Percentiles rank a stretch among this genome's conserved stretches.
Conservation (phyloP, 2,888 invertebrate genomes). For the Himalopsyche japonica region DNA sequence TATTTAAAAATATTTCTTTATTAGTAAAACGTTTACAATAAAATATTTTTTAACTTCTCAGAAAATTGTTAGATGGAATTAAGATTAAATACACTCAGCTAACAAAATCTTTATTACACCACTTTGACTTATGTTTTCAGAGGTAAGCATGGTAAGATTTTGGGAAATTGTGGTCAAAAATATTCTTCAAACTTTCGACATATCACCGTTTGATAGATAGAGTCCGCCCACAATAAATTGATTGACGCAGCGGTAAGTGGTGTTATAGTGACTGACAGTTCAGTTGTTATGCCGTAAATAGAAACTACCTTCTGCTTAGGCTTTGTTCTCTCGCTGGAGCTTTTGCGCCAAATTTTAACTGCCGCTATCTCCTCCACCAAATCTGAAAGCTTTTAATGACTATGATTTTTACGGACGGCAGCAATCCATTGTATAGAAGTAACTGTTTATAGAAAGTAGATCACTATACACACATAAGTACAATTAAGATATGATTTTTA, state of each 20-base stretch:
- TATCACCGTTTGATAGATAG: not conserved
- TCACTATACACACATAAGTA: too few relatives aligned
- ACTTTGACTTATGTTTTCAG: not conserved
- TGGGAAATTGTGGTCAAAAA: not conserved
- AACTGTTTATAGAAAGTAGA: too few relatives aligned
- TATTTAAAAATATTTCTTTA: too few relatives aligned
- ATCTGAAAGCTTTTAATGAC: not conserved
- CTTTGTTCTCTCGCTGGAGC: not conserved
- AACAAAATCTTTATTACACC: too few relatives aligned
- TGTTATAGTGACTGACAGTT: conserved; percentile 31
- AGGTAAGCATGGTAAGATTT: not conserved
- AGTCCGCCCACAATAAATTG: conserved; percentile 3
- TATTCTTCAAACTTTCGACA: not conserved
- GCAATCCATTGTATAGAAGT: not conserved
- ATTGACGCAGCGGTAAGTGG: conserved; percentile 36
- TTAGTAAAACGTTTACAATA: too few relatives aligned
- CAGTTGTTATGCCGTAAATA: conserved; percentile 22
- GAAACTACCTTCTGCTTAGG: not conserved
- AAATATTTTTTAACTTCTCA: too few relatives aligned
- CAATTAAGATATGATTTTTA: too few relatives aligned
- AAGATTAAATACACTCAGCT: too few relatives aligned
- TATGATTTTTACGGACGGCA: not conserved
- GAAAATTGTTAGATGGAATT: too few relatives aligned
- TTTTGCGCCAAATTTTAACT: not conserved
- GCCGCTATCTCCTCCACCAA: not conserved